phyloP scores from a whole-genome alignment of 2,113 vertebrate genomes.

The Machaerirhynchus nigripectus region DNA sequence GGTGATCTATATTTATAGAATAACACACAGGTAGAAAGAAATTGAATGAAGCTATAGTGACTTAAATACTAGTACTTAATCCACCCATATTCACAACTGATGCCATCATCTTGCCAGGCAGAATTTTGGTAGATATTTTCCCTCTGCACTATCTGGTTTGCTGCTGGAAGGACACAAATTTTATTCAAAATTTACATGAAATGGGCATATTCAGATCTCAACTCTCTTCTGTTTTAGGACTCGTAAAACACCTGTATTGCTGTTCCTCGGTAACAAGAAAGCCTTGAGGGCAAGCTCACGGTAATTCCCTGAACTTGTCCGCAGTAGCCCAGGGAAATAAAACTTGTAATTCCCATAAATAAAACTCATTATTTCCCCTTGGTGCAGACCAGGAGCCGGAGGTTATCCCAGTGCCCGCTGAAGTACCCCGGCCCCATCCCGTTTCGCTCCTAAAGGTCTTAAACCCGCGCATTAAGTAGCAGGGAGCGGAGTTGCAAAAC shows the following conservation, averaged over 20 bases:
- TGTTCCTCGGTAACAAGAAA: neutral
- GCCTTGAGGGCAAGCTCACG: fast-evolving
- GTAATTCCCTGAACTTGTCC: fast-evolving
- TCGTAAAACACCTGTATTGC: neutral
- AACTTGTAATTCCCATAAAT: fast-evolving
- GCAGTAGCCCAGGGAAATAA: neutral
- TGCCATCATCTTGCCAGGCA: neutral
- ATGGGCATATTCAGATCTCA: fast-evolving
- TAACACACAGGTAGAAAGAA: neutral
- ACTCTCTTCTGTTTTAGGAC: neutral
- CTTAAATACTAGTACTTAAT: neutral
- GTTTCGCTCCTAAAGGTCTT: fast-evolving
- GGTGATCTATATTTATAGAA: neutral
- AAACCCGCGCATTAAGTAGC: fast-evolving
- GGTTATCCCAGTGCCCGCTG: neutral
- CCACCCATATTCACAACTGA: neutral
- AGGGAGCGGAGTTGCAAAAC: fast-evolving
- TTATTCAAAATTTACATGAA: fast-evolving
- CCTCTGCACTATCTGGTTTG: neutral
- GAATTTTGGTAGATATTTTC: fast-evolving
- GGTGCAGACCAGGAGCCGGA: neutral
- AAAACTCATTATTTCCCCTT: too few relatives aligned
- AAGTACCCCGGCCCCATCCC: neutral
- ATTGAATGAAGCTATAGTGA: neutral
- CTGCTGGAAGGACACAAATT: neutral